Conservation (phyloP, 2,888 invertebrate species). For the Pandemis cinnamomeana region DNA sequence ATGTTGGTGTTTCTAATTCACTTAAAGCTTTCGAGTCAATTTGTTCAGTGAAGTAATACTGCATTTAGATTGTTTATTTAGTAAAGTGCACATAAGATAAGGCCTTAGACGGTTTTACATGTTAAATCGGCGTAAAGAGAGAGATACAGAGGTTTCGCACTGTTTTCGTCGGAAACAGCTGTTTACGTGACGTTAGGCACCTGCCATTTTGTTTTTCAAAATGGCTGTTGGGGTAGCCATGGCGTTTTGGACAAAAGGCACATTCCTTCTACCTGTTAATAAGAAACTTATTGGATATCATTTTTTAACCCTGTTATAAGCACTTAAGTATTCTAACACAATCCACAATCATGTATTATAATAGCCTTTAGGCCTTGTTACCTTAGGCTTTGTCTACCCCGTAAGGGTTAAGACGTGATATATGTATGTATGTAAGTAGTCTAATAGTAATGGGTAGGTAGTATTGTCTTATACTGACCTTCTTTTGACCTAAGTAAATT, state of each 20-base stretch:
- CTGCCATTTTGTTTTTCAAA: constrained; percentile 37
- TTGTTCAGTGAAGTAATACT: constrained; percentile 20
- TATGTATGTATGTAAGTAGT: too few relatives aligned
- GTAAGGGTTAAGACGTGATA: too few relatives aligned
- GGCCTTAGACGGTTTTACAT: background rate
- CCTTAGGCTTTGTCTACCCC: too few relatives aligned
- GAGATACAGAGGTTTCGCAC: background rate
- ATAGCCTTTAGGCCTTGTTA: too few relatives aligned
- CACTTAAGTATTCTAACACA: too few relatives aligned
- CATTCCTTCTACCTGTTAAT: background rate
- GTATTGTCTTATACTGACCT: background rate
- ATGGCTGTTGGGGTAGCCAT: constrained; percentile 28
- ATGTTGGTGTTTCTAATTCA: constrained; percentile 17
- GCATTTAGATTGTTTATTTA: constrained; percentile 16
- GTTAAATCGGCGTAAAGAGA: background rate
- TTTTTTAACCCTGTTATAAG: background rate
- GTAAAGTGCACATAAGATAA: background rate
- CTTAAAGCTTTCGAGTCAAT: constrained; percentile 9
- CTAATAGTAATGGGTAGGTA: too few relatives aligned
- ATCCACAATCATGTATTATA: too few relatives aligned
- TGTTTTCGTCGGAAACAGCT: constrained; percentile 25
- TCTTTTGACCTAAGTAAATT: background rate
- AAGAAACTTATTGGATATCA: background rate
- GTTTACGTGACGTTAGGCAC: constrained; percentile 31
- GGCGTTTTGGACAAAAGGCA: background rate